phyloP scores from a whole-genome alignment of 2,888 invertebrate genomes.

The Nomada hirtipes region DNA sequence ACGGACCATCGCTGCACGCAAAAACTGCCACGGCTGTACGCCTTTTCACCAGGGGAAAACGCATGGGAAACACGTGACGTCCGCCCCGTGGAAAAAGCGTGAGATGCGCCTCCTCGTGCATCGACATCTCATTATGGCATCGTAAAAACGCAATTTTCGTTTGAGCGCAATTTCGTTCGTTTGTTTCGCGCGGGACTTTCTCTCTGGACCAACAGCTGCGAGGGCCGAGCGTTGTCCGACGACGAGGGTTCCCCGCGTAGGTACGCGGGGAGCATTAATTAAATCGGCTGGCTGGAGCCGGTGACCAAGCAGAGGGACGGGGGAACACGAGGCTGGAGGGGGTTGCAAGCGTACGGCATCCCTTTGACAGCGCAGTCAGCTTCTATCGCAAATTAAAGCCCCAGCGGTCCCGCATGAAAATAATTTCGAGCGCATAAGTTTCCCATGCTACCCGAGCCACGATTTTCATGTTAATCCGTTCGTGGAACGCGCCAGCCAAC shows the following conservation, averaged over 20 bases:
- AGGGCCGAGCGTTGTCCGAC: constrained; percentile 55
- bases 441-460: constrained; percentile 15
- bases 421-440: constrained; percentile 63
- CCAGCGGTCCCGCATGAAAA: constrained; percentile 60
- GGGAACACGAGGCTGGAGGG: constrained; percentile 6
- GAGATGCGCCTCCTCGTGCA: background rate
- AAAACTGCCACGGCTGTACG: constrained; percentile 3
- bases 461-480: constrained; percentile 55
- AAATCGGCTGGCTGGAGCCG: constrained; percentile 66
- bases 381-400: constrained; percentile 77
- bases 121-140: constrained; percentile 47
- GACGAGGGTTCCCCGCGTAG: constrained; percentile 45
- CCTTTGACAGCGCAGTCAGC: constrained; percentile 73
- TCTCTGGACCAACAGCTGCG: constrained; percentile 43
- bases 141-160: constrained; percentile 62
- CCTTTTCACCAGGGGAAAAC: background rate
- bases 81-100: background rate
- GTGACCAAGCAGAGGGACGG: constrained; percentile 35
- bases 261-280: constrained; percentile 73
- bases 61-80: background rate
- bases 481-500: background rate
- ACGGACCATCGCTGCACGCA: background rate
- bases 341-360: constrained; percentile 63
- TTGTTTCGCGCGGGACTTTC: constrained; percentile 41
- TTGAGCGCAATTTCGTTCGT: constrained; percentile 1